phyloP scores from a whole-genome alignment of 1,140 invertebrate species.

The Solen grandis region DNA sequence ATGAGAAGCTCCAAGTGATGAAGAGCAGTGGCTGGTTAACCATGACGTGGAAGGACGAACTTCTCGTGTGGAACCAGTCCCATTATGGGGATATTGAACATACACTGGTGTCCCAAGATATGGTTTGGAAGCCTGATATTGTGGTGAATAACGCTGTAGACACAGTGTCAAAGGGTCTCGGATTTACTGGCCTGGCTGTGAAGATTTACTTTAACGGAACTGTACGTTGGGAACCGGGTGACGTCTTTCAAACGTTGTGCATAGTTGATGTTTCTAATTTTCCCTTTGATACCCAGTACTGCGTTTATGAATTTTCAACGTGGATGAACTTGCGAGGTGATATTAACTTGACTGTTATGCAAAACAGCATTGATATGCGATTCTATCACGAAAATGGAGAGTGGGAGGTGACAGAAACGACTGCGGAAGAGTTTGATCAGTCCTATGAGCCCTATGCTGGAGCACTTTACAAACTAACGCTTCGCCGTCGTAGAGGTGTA shows the following conservation, averaged over 20 bases:
- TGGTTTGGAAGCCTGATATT: background rate
- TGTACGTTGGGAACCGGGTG: background rate
- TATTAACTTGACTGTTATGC: background rate
- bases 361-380: background rate
- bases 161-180: background rate
- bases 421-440: background rate
- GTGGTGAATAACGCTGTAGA: background rate
- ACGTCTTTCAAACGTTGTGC: background rate
- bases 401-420: conserved; percentile 11
- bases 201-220: background rate
- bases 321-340: background rate
- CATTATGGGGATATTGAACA: background rate
- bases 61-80: background rate
- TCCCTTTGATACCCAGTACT: conserved; percentile 22
- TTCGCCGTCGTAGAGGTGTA: conserved; percentile 3
- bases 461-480: conserved; percentile 14
- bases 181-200: background rate
- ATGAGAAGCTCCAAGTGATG: background rate
- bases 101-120: background rate
- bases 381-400: conserved; percentile 19
- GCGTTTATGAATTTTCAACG: background rate
- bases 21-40: background rate
- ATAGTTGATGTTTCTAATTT: background rate
- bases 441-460: background rate
- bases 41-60: background rate